Percentiles rank a stretch among this genome's conserved stretches.
These are phyloP conservation scores for Galeopterus variegatus DNA, from an alignment of 2,113 vertebrate genomes.

Conservation along the genomic window DNA sequence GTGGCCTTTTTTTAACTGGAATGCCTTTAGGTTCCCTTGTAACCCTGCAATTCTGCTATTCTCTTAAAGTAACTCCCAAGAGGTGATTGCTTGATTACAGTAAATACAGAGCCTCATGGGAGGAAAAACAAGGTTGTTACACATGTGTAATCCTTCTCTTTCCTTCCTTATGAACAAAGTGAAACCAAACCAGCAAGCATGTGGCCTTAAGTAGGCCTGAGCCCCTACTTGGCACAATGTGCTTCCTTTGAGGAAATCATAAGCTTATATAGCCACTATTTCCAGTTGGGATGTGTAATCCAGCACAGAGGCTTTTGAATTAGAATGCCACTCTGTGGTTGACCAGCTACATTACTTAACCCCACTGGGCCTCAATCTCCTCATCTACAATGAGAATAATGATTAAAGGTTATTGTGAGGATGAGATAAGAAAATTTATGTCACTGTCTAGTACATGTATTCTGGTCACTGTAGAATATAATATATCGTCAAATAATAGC, in stretches of 20 bases:
- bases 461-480: too few species aligned
- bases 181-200: not conserved
- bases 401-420: not conserved
- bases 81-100: not conserved
- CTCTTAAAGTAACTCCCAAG: not conserved
- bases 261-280: not conserved
- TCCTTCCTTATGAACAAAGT: not conserved
- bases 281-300: not conserved
- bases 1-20: not conserved
- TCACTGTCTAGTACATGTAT: not conserved
- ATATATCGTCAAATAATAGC: not conserved
- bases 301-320: not conserved
- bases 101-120: not conserved
- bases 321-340: not conserved
- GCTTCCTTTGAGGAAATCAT: slow-evolving; percentile 20
- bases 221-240: not conserved
- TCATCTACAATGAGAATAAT: not conserved
- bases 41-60: not conserved
- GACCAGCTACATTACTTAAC: not conserved
- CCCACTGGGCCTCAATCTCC: not conserved
- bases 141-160: not conserved
- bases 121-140: not conserved
- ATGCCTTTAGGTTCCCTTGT: not conserved
- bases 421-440: not conserved
- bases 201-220: not conserved